Evolutionary conservation across 2,797 vertebrate genomes (phyloP).

Genomic region (Esox masquinongy): DNA sequence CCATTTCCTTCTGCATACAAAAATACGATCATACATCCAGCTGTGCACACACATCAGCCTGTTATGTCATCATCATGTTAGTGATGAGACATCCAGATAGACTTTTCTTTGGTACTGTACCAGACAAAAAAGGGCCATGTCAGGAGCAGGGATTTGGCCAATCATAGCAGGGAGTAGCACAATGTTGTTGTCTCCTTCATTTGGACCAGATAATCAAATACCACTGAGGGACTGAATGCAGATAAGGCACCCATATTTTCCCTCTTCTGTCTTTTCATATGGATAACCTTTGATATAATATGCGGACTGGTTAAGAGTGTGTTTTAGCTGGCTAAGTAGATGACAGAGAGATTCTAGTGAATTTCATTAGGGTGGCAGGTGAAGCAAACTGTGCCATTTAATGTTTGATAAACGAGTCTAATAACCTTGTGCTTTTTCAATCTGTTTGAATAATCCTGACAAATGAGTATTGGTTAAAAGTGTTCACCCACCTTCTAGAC

Average conservation of each 20-base stretch:
- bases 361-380: not conserved
- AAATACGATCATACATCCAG: too few species aligned
- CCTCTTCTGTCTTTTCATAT: not conserved
- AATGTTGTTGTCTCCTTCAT: slow-evolving; percentile 37
- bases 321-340: not conserved
- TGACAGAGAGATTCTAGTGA: not conserved
- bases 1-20: too few species aligned
- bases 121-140: slow-evolving; percentile 44
- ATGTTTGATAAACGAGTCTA: not conserved
- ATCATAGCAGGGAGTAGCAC: slow-evolving; percentile 37
- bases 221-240: slow-evolving; percentile 49
- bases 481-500: not conserved
- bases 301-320: not conserved
- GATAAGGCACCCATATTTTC: slow-evolving; percentile 56
- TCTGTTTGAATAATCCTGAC: not conserved
- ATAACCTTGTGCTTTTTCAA: not conserved
- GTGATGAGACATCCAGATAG: too few species aligned
- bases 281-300: not conserved
- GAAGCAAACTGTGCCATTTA: not conserved
- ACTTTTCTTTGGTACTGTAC: too few species aligned
- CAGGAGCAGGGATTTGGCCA: slow-evolving; percentile 68
- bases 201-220: slow-evolving; percentile 42
- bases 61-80: too few species aligned
- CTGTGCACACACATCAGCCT: too few species aligned
- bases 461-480: not conserved